phyloP scores from a whole-genome alignment of 2,888 invertebrate species.

The Leptinotarsa peninsularis region DNA sequence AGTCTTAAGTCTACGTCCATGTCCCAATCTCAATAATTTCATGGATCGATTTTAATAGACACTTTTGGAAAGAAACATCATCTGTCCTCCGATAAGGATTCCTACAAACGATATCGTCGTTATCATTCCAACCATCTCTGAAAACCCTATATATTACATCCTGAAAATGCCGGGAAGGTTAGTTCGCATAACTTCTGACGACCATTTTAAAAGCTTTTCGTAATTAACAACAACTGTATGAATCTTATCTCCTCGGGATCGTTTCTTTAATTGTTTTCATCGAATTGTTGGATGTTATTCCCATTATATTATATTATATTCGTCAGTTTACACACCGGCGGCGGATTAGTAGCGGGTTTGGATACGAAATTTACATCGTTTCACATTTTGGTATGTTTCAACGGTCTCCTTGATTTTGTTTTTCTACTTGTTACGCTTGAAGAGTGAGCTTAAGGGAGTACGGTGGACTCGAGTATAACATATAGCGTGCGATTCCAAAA shows the following conservation, averaged over 20 bases:
- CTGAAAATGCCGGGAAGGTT: constrained; percentile 34
- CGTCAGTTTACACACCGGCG: not conserved
- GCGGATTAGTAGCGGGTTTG: not conserved
- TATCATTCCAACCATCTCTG: constrained; percentile 30
- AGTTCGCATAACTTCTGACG: constrained; percentile 43
- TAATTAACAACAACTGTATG: constrained; percentile 46
- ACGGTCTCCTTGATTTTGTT: not conserved
- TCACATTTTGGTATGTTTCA: not conserved
- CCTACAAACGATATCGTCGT: constrained; percentile 34
- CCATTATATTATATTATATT: constrained; percentile 4
- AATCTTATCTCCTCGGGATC: constrained; percentile 38
- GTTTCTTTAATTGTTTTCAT: constrained; percentile 25
- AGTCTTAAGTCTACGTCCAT: not conserved
- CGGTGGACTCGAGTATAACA: too few relatives aligned
- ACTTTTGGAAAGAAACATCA: constrained; percentile 43
- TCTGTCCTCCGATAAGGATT: constrained; percentile 47
- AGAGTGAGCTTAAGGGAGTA: too few relatives aligned
- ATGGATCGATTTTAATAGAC: constrained; percentile 45
- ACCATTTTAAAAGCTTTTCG: constrained; percentile 47
- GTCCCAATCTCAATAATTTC: constrained; percentile 31
- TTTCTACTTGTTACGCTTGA: not conserved
- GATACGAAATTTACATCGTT: not conserved
- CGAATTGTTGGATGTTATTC: constrained; percentile 25
- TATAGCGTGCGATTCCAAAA: too few relatives aligned
- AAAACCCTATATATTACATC: constrained; percentile 41